phyloP scores from a whole-genome alignment of 2,797 vertebrate genomes.

The Garrulus glandarius region DNA sequence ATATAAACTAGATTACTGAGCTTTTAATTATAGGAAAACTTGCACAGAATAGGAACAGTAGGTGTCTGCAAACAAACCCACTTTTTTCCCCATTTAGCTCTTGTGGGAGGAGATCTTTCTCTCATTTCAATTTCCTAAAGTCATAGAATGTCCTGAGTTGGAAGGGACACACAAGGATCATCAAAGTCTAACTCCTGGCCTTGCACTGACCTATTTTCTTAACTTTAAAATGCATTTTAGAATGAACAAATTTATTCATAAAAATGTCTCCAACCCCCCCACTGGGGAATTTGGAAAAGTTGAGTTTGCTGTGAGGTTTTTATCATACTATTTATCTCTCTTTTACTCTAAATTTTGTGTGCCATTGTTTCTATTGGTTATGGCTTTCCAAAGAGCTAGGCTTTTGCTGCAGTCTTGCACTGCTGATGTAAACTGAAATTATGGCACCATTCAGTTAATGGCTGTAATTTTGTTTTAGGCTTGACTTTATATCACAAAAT shows the following conservation, averaged over 20 bases:
- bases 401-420: background rate
- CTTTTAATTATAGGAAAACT: background rate
- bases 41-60: background rate
- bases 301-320: background rate
- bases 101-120: background rate
- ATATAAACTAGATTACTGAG: background rate
- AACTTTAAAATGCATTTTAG: background rate
- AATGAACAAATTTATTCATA: background rate
- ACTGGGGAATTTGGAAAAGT: rapidly evolving
- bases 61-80: background rate
- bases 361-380: background rate
- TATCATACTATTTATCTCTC: background rate
- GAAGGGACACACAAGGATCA: background rate
- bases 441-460: background rate
- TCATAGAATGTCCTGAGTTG: rapidly evolving
- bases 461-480: background rate
- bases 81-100: background rate
- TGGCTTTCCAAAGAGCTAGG: background rate
- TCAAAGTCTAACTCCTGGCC: background rate
- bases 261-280: rapidly evolving
- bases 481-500: background rate
- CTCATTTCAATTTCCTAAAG: rapidly evolving
- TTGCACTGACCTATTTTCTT: background rate
- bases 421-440: background rate
- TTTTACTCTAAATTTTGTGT: background rate